Base-by-base conservation (phyloP, 2,113 vertebrate genomes). In the Upupa epops region DNA sequence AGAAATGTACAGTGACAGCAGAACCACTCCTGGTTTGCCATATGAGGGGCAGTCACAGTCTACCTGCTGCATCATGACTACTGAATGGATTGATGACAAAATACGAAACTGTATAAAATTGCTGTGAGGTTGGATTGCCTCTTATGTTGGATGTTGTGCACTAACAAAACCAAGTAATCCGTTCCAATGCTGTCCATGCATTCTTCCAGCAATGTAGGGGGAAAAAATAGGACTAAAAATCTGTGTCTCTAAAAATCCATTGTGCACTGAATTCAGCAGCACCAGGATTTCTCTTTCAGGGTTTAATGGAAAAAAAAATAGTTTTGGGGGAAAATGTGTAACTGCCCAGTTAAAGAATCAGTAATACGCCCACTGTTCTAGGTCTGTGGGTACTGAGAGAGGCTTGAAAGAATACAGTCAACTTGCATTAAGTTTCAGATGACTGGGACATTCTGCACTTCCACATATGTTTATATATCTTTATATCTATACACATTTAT, bases 141-240 rank as follows among this genome's bases (percentile, higher is more conserved):
- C 60, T 81, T 65, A 55, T 66, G 71, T 78, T 37, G 73, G 55
- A 58, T 65, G 51, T 32, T 66, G 73, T 88, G 66, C 36, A 46
- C 65, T 86, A 79, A 70, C 69, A 91, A 93, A 59, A 64, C 28
- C 49, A 71, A 52, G 65, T 40, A 95, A 94, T 70, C 55, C 75
- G 68, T 91, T 80, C 88, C 86, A 61, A 3, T 5, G 9, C 22
- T 31, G 46, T 83, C 55, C 81, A 37, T 80, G 65, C 40, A 69
- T 60, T 81, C 54, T 58, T 65, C 49, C 24, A 66, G 76, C 7
- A 28, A 28, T 26, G 13, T 6, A 9, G 26, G 4, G 45, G 16
- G 3, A 2, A 28, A 11, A 21, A 32, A 25, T 3, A 19, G 25
- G 13, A 76, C 22, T 29, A 71, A 88, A 89, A 90, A 59, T 59